Evolutionary conservation across 2,888 invertebrate species (phyloP).

Genomic region (Leptinotarsa peninsularis): DNA sequence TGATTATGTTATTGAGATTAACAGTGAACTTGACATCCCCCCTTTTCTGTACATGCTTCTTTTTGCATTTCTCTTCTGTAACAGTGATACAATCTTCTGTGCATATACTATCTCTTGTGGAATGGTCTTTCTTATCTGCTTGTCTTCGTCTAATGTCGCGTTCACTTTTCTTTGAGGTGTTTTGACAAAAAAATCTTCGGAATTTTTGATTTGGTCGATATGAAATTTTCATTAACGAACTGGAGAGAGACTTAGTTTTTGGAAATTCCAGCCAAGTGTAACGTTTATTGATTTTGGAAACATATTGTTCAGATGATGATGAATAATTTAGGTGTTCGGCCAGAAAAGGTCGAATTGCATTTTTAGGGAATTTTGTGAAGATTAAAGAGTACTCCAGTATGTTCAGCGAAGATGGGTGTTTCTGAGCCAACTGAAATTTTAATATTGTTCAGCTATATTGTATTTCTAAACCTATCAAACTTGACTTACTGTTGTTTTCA

Average conservation of each 20-base stretch:
- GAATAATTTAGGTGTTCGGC: not conserved
- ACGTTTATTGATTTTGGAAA: not conserved
- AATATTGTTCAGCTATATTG: not conserved
- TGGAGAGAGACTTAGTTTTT: not conserved
- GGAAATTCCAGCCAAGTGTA: not conserved
- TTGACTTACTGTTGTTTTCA: constrained; percentile 50
- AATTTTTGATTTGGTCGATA: constrained; percentile 14
- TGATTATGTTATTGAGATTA: constrained; percentile 29
- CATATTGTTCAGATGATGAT: constrained; percentile 10
- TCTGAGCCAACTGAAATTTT: constrained; percentile 19
- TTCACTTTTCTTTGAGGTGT: constrained; percentile 22
- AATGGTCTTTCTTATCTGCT: constrained; percentile 21
- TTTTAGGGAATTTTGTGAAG: not conserved
- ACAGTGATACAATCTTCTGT: constrained; percentile 38
- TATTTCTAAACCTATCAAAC: not conserved
- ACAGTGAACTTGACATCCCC: constrained; percentile 29
- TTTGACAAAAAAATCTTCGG: constrained; percentile 33
- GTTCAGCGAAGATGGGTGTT: constrained; percentile 5
- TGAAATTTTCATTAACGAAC: not conserved
- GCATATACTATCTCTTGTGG: constrained; percentile 33
- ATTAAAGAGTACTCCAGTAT: constrained; percentile 8
- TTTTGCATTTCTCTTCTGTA: constrained; percentile 32
- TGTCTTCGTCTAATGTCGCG: constrained; percentile 19
- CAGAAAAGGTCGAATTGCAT: not conserved
- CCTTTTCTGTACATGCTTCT: constrained; percentile 21